phyloP scores from a whole-genome alignment of 2,888 invertebrate genomes.

The Rhamphomyia laevipes region DNA sequence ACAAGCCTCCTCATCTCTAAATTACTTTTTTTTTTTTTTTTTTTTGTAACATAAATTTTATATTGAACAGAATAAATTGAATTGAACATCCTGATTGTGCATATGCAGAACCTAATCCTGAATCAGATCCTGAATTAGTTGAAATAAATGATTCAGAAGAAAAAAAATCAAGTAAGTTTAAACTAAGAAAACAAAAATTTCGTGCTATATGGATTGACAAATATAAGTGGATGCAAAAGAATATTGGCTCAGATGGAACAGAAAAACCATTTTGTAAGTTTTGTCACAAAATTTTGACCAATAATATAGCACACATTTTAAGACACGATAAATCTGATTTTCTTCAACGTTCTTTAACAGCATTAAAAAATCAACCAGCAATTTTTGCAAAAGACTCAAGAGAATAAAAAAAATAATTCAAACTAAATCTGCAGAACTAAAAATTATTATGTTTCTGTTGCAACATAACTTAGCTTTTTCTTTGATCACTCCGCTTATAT shows the following conservation, averaged over 20 bases:
- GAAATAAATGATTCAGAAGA: too few species aligned
- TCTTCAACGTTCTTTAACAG: background rate
- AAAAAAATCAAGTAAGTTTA: too few species aligned
- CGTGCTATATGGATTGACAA: too few species aligned
- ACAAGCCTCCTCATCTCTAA: too few species aligned
- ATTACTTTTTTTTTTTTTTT: too few species aligned
- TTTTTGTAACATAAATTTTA: too few species aligned
- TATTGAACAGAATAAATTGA: too few species aligned
- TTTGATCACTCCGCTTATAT: background rate
- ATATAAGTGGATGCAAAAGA: too few species aligned
- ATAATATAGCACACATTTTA: background rate
- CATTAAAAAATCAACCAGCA: background rate
- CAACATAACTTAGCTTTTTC: constrained; percentile 1
- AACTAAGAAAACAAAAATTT: too few species aligned
- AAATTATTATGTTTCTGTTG: constrained; percentile 1
- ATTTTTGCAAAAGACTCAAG: background rate
- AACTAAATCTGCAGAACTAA: constrained; percentile 3
- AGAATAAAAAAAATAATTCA: background rate
- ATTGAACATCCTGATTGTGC: too few species aligned
- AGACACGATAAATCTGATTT: background rate
- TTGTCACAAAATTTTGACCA: background rate
- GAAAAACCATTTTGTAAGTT: background rate
- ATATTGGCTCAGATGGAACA: background rate
- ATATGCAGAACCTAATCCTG: too few species aligned
- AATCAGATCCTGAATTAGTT: too few species aligned